phyloP scores from a whole-genome alignment of 2,888 invertebrate species.

The Dynastes maya region DNA sequence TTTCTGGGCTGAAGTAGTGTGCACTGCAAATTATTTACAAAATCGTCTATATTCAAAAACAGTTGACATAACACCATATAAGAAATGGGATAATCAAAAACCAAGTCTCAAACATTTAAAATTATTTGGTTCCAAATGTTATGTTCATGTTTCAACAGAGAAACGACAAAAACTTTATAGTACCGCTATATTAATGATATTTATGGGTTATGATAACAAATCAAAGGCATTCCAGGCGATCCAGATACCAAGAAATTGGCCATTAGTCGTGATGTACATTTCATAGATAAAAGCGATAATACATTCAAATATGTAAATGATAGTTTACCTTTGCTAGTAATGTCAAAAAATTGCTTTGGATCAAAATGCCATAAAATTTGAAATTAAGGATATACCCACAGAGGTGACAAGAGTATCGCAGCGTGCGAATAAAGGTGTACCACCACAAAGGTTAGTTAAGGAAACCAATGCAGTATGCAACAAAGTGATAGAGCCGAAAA shows the following conservation, averaged over 20 bases:
- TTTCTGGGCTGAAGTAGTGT: background rate
- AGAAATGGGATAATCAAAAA: background rate
- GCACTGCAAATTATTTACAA: background rate
- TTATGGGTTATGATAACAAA: background rate
- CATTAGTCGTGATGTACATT: background rate
- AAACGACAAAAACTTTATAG: background rate
- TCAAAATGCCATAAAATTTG: background rate
- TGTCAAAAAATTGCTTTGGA: too few relatives aligned
- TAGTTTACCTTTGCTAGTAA: too few relatives aligned
- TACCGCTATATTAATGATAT: background rate
- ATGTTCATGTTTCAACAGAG: background rate
- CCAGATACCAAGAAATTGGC: background rate
- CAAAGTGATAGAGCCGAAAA: background rate
- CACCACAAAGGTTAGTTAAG: background rate
- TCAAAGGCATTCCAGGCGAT: background rate
- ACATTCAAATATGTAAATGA: too few relatives aligned
- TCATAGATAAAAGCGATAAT: background rate
- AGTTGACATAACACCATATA: background rate
- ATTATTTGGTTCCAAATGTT: background rate
- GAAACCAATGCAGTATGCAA: background rate
- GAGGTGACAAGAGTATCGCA: background rate
- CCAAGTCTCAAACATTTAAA: background rate
- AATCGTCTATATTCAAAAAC: background rate
- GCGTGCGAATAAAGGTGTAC: background rate
- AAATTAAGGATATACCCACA: background rate